phyloP scores from a whole-genome alignment of 2,888 invertebrate genomes.

The Caenorhabditis sinica region DNA sequence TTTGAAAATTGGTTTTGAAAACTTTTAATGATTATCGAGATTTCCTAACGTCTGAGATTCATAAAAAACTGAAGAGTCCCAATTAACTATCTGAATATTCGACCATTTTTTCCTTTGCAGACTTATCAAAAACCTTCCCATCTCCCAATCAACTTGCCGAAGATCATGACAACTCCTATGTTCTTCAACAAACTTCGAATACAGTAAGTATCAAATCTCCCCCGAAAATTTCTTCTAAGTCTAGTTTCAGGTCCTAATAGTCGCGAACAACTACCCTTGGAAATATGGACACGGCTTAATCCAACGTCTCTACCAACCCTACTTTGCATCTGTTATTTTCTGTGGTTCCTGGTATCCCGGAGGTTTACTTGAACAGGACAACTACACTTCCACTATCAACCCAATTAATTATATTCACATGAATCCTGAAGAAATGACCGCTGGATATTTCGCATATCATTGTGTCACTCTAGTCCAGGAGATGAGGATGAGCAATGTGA shows the following conservation, averaged over 20 bases:
- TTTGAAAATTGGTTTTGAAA: too few species aligned
- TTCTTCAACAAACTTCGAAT: slow-evolving; percentile 9
- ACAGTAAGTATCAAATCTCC: slow-evolving; percentile 12
- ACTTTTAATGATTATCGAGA: too few species aligned
- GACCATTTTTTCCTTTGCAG: too few species aligned
- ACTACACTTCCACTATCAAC: slow-evolving; percentile 12
- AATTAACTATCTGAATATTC: too few species aligned
- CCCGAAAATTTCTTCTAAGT: not conserved
- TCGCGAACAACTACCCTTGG: slow-evolving; percentile 53
- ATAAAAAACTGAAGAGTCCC: too few species aligned
- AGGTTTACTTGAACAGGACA: not conserved
- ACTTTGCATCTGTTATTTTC: slow-evolving; percentile 58
- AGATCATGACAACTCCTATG: slow-evolving; percentile 17
- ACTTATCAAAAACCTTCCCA: slow-evolving; percentile 13
- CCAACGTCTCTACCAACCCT: slow-evolving; percentile 56
- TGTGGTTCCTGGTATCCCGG: slow-evolving; percentile 51
- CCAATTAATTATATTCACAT: slow-evolving; percentile 59
- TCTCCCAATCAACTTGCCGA: slow-evolving; percentile 13
- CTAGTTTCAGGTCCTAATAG: slow-evolving; percentile 42
- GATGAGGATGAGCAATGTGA: slow-evolving; percentile 40
- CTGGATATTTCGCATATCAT: slow-evolving; percentile 53
- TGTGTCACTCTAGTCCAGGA: slow-evolving; percentile 52
- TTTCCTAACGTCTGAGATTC: too few species aligned
- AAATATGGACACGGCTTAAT: slow-evolving; percentile 29
- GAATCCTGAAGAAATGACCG: slow-evolving; percentile 41